phyloP scores from a whole-genome alignment of 2,113 vertebrate genomes.

The Chloebia gouldiae region DNA sequence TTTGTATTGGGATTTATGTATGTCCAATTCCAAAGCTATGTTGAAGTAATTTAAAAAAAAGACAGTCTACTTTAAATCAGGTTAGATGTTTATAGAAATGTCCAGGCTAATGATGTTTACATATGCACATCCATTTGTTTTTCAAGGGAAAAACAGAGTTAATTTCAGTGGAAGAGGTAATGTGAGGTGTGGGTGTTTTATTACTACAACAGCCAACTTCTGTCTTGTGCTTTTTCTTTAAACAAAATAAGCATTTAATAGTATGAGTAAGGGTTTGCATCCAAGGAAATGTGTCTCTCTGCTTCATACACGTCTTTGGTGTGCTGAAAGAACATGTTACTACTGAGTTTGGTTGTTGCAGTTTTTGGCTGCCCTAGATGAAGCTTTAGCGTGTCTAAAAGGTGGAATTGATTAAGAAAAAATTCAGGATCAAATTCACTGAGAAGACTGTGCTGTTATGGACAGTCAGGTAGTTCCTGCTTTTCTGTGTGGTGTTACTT shows the following conservation, averaged over 20 bases:
- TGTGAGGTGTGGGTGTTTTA: not conserved
- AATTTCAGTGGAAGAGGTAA: not conserved
- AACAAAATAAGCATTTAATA: not conserved
- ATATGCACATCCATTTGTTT: not conserved
- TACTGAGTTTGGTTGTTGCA: not conserved
- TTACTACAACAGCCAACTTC: not conserved
- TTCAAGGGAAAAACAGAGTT: not conserved
- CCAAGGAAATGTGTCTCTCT: not conserved
- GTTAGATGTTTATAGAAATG: not conserved
- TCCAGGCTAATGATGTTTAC: not conserved
- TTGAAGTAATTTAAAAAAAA: not conserved
- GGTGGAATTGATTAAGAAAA: not conserved
- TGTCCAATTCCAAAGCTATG: not conserved
- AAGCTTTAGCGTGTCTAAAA: not conserved
- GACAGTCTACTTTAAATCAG: not conserved
- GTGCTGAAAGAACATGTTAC: not conserved
- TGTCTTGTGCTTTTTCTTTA: not conserved
- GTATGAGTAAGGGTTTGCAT: not conserved
- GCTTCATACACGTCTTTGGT: fast-evolving
- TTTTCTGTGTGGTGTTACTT: not conserved
- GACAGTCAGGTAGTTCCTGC: not conserved
- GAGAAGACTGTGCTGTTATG: not conserved
- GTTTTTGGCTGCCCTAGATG: not conserved
- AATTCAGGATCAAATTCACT: fast-evolving
- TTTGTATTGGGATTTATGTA: not conserved